phyloP scores from a whole-genome alignment of 2,113 vertebrate species.

The Nyctibius bracteatus region DNA sequence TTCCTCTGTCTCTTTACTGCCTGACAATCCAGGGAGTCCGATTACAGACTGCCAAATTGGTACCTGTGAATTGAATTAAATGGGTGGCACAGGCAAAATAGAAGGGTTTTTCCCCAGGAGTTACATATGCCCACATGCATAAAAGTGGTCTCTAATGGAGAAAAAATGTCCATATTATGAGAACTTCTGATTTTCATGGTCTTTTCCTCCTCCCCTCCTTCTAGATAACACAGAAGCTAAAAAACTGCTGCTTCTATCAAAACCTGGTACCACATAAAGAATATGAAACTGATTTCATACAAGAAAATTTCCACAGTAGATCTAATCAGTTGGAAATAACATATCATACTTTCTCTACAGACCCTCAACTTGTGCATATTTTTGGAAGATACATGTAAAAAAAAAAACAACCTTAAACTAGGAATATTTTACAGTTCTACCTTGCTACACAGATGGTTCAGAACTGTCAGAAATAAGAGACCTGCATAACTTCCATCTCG shows the following conservation, averaged over 20 bases:
- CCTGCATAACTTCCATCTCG: neutral
- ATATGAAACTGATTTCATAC: neutral
- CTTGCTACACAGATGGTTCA: neutral
- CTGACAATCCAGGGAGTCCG: neutral
- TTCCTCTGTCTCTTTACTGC: neutral
- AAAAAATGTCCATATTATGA: neutral
- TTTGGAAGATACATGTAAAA: neutral
- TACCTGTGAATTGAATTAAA: neutral
- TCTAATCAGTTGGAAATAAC: neutral
- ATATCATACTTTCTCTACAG: neutral
- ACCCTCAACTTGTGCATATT: neutral
- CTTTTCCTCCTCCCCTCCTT: neutral
- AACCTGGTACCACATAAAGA: neutral
- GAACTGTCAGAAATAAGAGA: neutral
- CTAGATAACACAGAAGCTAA: neutral
- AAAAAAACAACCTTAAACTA: neutral
- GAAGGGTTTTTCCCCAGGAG: neutral
- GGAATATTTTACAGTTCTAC: neutral
- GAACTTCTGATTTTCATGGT: fast-evolving
- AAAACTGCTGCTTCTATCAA: neutral
- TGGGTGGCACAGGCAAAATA: neutral
- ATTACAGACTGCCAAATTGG: neutral
- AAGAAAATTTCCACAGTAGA: neutral
- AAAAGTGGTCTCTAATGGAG: neutral
- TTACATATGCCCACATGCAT: neutral